Conservation (phyloP, 30 jellyfish, hydroid and myxozoan species). For the Clytia hemisphaerica region DNA sequence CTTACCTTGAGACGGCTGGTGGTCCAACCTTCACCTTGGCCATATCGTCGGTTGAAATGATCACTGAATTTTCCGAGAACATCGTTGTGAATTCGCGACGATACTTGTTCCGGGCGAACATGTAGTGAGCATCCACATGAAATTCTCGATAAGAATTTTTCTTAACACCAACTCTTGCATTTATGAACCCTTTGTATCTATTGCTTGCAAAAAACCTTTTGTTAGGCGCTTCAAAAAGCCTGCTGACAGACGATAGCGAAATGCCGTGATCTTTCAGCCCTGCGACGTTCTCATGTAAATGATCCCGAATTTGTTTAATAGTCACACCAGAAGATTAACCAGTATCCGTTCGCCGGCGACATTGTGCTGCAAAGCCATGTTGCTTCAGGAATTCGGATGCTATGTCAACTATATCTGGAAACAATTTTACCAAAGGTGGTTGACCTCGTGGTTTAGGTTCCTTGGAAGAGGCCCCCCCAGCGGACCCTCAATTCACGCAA, state of each 20-base stretch:
- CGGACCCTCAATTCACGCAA: too few species aligned
- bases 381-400: conserved; percentile 12
- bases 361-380: conserved; percentile 34
- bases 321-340: conserved; percentile 18
- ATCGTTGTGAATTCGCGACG: conserved; percentile 5
- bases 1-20: conserved; percentile 21
- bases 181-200: background rate
- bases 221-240: conserved; percentile 20
- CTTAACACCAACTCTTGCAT: background rate
- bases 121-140: conserved; percentile 7
- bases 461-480: too few species aligned
- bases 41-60: conserved; percentile 2
- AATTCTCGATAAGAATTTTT: background rate
- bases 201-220: background rate
- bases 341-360: conserved; percentile 10
- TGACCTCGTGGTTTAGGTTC: conserved; percentile 35
- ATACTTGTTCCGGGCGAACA: conserved; percentile 17
- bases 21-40: conserved; percentile 22
- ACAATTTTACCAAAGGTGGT: conserved; percentile 2
- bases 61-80: background rate
- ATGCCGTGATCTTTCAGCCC: conserved; percentile 1
- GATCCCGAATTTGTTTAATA: conserved; percentile 3
- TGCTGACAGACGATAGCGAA: background rate
- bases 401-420: conserved; percentile 24
- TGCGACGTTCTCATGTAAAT: conserved; percentile 5